These are phyloP conservation scores for Tyto alba DNA, from an alignment of 2,113 vertebrate species.

Conservation along the genomic window DNA sequence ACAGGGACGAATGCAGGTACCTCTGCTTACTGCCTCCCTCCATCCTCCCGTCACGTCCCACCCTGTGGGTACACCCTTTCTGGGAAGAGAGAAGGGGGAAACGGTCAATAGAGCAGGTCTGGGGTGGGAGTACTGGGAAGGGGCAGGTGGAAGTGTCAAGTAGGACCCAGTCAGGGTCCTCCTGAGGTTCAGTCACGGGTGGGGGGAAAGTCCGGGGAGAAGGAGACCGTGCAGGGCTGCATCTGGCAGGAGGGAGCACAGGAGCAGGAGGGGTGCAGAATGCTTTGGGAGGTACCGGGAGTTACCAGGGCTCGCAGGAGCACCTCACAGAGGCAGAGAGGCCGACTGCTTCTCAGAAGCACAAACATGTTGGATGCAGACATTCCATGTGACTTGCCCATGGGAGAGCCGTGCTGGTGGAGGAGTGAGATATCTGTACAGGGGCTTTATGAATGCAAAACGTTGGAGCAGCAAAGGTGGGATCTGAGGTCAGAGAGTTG, in stretches of 20 bases:
- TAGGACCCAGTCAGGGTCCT: background rate
- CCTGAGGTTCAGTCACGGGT: background rate
- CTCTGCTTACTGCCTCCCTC: background rate
- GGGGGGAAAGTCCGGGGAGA: background rate
- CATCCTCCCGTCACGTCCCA: fast-evolving
- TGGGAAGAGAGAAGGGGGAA: background rate
- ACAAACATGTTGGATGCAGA: fast-evolving
- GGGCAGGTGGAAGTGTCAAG: background rate
- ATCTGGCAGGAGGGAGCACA: background rate
- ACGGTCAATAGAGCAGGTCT: background rate
- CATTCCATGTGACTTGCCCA: background rate
- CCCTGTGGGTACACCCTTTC: background rate
- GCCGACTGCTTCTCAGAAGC: background rate
- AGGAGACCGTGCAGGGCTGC: fast-evolving
- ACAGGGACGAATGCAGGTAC: background rate
- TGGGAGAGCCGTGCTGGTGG: background rate
- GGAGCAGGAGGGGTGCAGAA: background rate
- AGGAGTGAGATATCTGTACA: background rate
- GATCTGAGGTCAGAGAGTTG: background rate
- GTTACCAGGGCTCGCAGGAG: background rate
- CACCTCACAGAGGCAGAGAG: background rate
- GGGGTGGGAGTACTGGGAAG: background rate
- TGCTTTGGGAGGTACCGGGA: background rate
- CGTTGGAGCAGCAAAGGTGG: background rate
- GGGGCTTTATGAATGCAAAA: background rate